Percentiles rank a stretch among this genome's conserved stretches.
These are phyloP conservation scores for Eristalis arbustorum DNA, from an alignment of 2,888 invertebrate genomes.

Conservation along the genomic window DNA sequence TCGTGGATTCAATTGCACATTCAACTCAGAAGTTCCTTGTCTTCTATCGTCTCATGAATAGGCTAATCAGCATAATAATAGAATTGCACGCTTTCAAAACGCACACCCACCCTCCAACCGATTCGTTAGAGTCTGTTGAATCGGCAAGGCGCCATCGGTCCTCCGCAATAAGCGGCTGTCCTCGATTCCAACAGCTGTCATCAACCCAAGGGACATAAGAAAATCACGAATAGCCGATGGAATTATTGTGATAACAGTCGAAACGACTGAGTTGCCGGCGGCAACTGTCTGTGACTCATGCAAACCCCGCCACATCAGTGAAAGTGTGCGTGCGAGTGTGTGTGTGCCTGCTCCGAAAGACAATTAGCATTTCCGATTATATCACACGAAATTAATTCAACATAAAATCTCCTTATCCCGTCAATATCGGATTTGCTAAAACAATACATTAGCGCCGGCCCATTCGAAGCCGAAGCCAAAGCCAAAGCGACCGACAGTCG, in stretches of 20 bases:
- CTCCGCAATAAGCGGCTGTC: not conserved
- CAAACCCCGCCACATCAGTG: not conserved
- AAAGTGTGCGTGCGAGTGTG: not conserved
- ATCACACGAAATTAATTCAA: not conserved
- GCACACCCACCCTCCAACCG: not conserved
- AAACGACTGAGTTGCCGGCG: not conserved
- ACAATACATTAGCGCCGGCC: not conserved
- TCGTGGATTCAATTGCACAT: no score
- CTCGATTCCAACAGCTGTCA: not conserved
- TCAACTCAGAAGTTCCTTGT: no score
- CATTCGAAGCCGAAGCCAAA: not conserved
- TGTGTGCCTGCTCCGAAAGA: not conserved
- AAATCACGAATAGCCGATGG: not conserved
- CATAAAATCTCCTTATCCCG: not conserved
- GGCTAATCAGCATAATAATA: no score
- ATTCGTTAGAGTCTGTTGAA: not conserved
- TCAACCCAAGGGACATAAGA: not conserved
- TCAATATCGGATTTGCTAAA: not conserved
- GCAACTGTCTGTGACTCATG: not conserved
- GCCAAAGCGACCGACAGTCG: not conserved
- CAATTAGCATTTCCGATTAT: not conserved
- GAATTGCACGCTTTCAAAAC: not conserved
- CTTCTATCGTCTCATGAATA: no score
- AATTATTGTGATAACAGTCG: not conserved
- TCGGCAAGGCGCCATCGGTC: not conserved